phyloP scores from a whole-genome alignment of 2,888 invertebrate genomes.

The Thalpophila matura region DNA sequence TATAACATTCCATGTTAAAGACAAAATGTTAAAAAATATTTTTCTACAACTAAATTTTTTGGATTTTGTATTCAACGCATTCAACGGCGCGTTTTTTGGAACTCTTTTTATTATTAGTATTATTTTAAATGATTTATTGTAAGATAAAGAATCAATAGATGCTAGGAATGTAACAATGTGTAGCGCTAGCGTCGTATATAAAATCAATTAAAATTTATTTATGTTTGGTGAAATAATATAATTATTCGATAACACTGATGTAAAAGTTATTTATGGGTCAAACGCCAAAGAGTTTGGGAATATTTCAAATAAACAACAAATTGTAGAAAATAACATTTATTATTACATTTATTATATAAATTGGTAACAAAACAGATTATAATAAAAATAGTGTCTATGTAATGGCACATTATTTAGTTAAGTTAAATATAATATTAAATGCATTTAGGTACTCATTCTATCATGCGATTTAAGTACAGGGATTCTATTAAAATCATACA shows the following conservation, averaged over 20 bases:
- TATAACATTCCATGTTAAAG: constrained; percentile 55
- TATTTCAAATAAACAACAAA: constrained; percentile 35
- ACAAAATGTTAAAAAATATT: constrained; percentile 34
- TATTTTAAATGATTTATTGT: neutral
- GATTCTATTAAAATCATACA: constrained; percentile 42
- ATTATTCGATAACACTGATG: neutral
- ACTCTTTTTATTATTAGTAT: neutral
- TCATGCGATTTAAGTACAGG: constrained; percentile 51
- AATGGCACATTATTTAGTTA: constrained; percentile 75
- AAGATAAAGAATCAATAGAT: neutral
- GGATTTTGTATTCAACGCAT: constrained; percentile 3
- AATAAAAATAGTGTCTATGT: constrained; percentile 67
- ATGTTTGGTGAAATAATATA: neutral
- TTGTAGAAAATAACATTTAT: constrained; percentile 60
- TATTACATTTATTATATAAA: too few species aligned
- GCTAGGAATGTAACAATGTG: neutral
- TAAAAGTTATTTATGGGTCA: neutral
- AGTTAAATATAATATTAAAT: constrained; percentile 71
- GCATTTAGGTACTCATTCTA: constrained; percentile 72
- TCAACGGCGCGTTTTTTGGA: neutral
- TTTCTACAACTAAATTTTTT: constrained; percentile 9
- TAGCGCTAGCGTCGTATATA: neutral
- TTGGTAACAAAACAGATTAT: constrained; percentile 74
- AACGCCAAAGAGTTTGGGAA: constrained; percentile 24
- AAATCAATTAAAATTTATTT: neutral